These are phyloP conservation scores for Epinephelus malabaricus DNA, from an alignment of 2,797 vertebrate genomes.

Conservation along the genomic window DNA sequence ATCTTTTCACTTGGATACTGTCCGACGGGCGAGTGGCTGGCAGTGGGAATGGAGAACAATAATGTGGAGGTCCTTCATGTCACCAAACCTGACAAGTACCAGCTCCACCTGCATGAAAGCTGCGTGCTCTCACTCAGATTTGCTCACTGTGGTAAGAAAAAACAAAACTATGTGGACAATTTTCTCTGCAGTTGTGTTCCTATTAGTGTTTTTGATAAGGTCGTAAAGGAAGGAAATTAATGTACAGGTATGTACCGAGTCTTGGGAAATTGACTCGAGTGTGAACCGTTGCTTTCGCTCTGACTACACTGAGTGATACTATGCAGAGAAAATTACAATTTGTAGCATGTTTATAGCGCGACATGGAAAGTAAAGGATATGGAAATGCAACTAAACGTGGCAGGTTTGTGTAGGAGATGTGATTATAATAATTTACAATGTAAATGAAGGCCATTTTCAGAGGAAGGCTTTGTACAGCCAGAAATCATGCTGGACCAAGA, in stretches of 20 bases:
- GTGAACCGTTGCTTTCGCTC: neutral
- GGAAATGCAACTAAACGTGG: constrained; percentile 5
- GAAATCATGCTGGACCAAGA: neutral
- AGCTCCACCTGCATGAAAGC: constrained; percentile 97
- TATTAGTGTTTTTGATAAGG: neutral
- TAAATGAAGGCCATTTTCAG: constrained; percentile 12
- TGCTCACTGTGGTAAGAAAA: constrained; percentile 93
- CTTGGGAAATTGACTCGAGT: neutral
- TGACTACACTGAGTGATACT: neutral
- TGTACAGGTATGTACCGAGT: neutral
- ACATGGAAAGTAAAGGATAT: neutral
- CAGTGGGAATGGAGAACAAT: constrained; percentile 98
- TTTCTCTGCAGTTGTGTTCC: neutral
- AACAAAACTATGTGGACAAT: neutral
- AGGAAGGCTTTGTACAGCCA: neutral
- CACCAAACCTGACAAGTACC: constrained; percentile 97
- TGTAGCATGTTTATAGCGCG: neutral
- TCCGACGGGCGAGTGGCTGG: constrained; percentile 96
- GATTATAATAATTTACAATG: constrained; percentile 1
- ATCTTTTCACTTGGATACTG: constrained; percentile 98
- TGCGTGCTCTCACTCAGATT: constrained; percentile 97
- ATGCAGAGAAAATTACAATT: neutral
- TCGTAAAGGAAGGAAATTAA: neutral
- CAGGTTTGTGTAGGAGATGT: constrained; percentile 8
- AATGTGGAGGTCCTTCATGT: constrained; percentile 96